phyloP scores from a whole-genome alignment of 2,113 vertebrate species.

The Cheilinus undulatus region DNA sequence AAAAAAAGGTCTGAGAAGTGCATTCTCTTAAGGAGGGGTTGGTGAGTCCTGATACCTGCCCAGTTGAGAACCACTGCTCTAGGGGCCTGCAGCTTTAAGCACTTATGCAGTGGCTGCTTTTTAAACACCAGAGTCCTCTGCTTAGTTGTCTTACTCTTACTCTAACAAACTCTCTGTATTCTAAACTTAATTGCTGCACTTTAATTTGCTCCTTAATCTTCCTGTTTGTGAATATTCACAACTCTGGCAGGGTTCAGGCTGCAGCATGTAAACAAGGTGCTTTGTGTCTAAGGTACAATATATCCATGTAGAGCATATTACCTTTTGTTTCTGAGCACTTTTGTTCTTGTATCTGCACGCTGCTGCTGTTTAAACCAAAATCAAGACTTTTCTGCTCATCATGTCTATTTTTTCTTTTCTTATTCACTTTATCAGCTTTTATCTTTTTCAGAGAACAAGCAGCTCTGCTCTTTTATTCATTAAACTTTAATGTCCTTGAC shows the following conservation, averaged over 20 bases:
- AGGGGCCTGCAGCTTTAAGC: too few relatives aligned
- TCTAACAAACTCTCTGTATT: neutral
- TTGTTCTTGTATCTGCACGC: conserved; percentile 9
- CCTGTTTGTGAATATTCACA: conserved; percentile 9
- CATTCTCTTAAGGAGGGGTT: too few relatives aligned
- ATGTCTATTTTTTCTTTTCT: conserved; percentile 8
- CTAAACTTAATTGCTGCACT: neutral
- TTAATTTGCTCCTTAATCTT: conserved; percentile 1
- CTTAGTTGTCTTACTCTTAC: too few relatives aligned
- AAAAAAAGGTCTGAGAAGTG: too few relatives aligned
- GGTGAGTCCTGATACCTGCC: too few relatives aligned
- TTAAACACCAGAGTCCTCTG: too few relatives aligned
- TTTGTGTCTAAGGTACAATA: conserved; percentile 22
- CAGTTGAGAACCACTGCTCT: too few relatives aligned
- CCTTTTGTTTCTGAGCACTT: conserved; percentile 18
- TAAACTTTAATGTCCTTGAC: conserved; percentile 45
- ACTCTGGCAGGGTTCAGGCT: neutral
- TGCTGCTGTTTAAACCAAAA: conserved; percentile 22
- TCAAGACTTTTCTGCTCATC: conserved; percentile 19
- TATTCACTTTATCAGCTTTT: conserved; percentile 8
- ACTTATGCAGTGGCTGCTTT: too few relatives aligned
- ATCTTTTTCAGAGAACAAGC: conserved; percentile 15
- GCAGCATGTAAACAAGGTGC: neutral
- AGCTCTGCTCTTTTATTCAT: conserved; percentile 39
- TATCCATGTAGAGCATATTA: neutral